These are phyloP conservation scores for Lagopus muta DNA, from an alignment of 2,113 vertebrate species.

Conservation along the genomic window DNA sequence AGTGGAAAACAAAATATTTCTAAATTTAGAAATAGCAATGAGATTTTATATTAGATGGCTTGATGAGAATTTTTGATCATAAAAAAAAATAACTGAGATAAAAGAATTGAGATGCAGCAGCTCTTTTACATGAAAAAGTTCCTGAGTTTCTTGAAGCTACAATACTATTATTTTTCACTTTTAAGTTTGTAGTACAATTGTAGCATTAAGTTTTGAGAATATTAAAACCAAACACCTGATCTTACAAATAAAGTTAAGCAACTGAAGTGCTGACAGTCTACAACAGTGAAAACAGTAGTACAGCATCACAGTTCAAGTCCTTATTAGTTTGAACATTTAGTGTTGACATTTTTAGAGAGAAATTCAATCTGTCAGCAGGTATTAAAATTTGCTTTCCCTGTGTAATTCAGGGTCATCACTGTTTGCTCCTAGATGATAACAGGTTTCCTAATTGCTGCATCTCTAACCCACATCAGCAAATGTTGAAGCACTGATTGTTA, in stretches of 20 bases:
- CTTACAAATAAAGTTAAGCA: neutral
- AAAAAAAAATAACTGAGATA: neutral
- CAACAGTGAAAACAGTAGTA: neutral
- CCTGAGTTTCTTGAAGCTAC: neutral
- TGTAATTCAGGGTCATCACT: neutral
- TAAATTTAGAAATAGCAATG: neutral
- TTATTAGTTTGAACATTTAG: neutral
- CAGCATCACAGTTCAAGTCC: neutral
- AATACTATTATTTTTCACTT: neutral
- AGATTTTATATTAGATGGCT: neutral
- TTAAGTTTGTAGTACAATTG: neutral
- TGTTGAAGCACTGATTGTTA: neutral
- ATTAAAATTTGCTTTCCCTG: neutral
- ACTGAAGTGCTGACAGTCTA: neutral
- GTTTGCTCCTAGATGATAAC: neutral
- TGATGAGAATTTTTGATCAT: neutral
- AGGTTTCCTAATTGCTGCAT: neutral
- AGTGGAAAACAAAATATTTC: neutral
- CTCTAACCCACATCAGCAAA: neutral
- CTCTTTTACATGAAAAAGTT: neutral
- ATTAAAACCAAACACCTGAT: neutral
- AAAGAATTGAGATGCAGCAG: neutral
- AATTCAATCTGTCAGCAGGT: conserved; percentile 8
- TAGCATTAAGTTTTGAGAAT: neutral
- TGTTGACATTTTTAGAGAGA: neutral